phyloP scores from a whole-genome alignment of 2,888 invertebrate genomes.

The Lasiommata megera region DNA sequence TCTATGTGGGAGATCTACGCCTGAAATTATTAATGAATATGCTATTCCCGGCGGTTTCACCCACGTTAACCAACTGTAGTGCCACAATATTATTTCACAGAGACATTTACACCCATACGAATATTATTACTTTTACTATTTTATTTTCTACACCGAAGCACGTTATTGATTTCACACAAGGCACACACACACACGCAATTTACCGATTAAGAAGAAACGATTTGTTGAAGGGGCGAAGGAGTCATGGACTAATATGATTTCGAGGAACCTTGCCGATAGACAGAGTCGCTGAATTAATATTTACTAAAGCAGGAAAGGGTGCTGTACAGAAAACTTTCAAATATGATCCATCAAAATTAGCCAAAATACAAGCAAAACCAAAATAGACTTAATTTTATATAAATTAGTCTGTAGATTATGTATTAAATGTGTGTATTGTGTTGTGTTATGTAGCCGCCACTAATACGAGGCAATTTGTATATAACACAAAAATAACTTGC shows the following conservation, averaged over 20 bases:
- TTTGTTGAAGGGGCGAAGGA: conserved; percentile 90
- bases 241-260: conserved; percentile 90
- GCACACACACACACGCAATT: conserved; percentile 74
- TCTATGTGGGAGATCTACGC: not conserved
- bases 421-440: conserved; percentile 40
- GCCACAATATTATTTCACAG: too few relatives aligned
- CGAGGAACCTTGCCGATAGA: conserved; percentile 88
- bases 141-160: too few relatives aligned
- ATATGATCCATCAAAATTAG: conserved; percentile 88
- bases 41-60: too few relatives aligned
- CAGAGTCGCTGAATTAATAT: conserved; percentile 89
- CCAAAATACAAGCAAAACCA: conserved; percentile 79
- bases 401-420: conserved; percentile 39
- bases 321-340: conserved; percentile 93
- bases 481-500: too few relatives aligned
- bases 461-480: too few relatives aligned
- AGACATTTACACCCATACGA: too few relatives aligned
- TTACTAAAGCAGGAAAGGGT: conserved; percentile 91
- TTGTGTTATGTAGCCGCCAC: too few relatives aligned
- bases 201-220: conserved; percentile 87
- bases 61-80: too few relatives aligned
- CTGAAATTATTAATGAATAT: too few relatives aligned
- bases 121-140: too few relatives aligned
- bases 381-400: conserved; percentile 57
- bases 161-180: conserved; percentile 77